phyloP scores from a whole-genome alignment of 1,140 invertebrate genomes.

The Zaprionus africanus region DNA sequence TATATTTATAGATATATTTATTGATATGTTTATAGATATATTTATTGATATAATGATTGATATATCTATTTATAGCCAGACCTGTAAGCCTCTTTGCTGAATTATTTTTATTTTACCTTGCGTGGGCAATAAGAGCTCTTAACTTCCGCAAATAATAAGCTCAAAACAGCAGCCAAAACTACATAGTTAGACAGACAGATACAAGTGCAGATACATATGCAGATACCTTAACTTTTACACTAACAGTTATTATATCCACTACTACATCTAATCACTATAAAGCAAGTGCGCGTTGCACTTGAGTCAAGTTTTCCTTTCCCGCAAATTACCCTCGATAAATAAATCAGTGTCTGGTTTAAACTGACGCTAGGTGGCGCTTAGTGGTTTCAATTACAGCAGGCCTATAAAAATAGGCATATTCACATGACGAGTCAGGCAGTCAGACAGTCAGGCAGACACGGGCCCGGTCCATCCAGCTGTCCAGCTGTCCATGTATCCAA shows the following conservation, averaged over 20 bases:
- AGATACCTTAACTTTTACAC: background rate
- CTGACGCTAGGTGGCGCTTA: conserved; percentile 50
- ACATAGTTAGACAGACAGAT: background rate
- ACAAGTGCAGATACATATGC: background rate
- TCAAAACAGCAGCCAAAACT: background rate
- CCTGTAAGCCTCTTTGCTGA: background rate
- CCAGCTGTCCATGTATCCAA: background rate
- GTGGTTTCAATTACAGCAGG: conserved; percentile 56
- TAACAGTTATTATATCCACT: background rate
- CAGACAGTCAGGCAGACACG: background rate
- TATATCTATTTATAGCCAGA: background rate
- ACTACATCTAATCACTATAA: background rate
- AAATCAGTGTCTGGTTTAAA: conserved; percentile 42
- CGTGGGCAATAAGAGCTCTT: conserved; percentile 26
- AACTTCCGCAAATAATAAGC: conserved; percentile 9
- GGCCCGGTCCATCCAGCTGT: background rate
- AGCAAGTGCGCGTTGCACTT: background rate
- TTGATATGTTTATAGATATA: background rate
- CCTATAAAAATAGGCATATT: conserved; percentile 9
- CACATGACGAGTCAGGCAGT: background rate
- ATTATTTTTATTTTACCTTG: background rate
- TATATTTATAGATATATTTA: background rate
- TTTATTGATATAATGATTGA: background rate
- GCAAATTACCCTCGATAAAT: conserved; percentile 6
- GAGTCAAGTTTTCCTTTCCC: background rate